Evolutionary conservation across 1,140 invertebrate genomes (phyloP).

Genomic region (Leptopilina clavipes): DNA sequence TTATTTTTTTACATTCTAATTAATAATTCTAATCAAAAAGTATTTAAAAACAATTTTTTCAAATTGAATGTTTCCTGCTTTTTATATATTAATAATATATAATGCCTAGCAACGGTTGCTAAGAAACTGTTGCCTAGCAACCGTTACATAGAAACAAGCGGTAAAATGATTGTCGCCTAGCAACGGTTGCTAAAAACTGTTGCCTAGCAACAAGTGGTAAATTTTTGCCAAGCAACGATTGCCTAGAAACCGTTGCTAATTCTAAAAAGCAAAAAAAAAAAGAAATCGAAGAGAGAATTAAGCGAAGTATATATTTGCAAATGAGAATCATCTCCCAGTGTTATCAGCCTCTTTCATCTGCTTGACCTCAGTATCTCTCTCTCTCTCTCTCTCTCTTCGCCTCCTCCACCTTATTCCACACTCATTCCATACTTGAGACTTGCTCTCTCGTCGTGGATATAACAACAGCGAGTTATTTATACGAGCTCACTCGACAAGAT

Average conservation of each 20-base stretch:
- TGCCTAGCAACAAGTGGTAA: too few relatives aligned
- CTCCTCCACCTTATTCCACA: neutral
- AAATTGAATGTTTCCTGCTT: too few relatives aligned
- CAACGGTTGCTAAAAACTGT: too few relatives aligned
- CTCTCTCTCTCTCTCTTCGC: neutral
- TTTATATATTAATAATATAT: too few relatives aligned
- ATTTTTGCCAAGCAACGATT: too few relatives aligned
- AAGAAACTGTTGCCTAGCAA: too few relatives aligned
- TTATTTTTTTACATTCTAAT: neutral
- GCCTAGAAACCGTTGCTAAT: too few relatives aligned
- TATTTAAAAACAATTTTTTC: too few relatives aligned
- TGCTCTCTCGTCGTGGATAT: constrained; percentile 30
- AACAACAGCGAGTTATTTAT: constrained; percentile 30
- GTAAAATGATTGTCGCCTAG: too few relatives aligned
- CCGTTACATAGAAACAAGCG: too few relatives aligned
- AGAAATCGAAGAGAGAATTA: neutral
- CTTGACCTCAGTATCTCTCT: neutral
- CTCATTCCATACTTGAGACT: neutral
- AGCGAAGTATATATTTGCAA: constrained; percentile 7
- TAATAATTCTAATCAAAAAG: too few relatives aligned
- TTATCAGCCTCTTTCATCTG: constrained; percentile 12
- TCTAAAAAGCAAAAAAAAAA: neutral
- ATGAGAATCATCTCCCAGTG: constrained; percentile 21
- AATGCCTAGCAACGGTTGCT: too few relatives aligned
- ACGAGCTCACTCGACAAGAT: constrained; percentile 37